Conservation (phyloP, 53 echinoderm and acorn worm species). For the Apostichopus leukothele region DNA sequence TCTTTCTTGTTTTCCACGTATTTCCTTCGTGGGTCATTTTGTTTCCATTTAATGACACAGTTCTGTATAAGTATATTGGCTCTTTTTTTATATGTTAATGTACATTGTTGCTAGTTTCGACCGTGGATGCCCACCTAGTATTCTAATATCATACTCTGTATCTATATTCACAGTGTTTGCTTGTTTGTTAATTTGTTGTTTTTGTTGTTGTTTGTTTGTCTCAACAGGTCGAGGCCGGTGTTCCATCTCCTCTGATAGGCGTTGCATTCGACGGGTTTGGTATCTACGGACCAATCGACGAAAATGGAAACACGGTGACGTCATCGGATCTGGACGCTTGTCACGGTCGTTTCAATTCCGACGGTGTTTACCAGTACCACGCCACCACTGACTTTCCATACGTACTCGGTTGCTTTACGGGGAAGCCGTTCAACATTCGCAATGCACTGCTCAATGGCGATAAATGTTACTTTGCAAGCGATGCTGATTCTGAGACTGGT, state of each 20-base stretch:
- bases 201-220: too few relatives aligned
- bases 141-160: too few relatives aligned
- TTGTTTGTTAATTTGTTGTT: too few relatives aligned
- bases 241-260: slow-evolving; percentile 61
- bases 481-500: not conserved
- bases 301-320: slow-evolving; percentile 55
- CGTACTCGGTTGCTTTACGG: slow-evolving; percentile 65
- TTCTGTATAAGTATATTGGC: too few relatives aligned
- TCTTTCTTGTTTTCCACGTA: too few relatives aligned
- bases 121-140: too few relatives aligned
- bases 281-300: slow-evolving; percentile 74
- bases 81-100: too few relatives aligned
- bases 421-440: not conserved
- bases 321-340: slow-evolving; percentile 64
- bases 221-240: not conserved
- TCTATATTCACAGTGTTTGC: too few relatives aligned
- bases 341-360: slow-evolving; percentile 52
- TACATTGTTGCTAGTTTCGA: too few relatives aligned
- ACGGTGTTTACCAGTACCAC: slow-evolving; percentile 72
- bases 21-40: too few relatives aligned
- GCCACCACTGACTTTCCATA: slow-evolving; percentile 72
- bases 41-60: too few relatives aligned
- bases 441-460: not conserved
- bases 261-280: slow-evolving; percentile 72
- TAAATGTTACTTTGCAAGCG: slow-evolving; percentile 33